Percentiles rank a stretch among this genome's conserved stretches.
Conservation (phyloP, 2,113 vertebrate genomes). For the Apus apus region DNA sequence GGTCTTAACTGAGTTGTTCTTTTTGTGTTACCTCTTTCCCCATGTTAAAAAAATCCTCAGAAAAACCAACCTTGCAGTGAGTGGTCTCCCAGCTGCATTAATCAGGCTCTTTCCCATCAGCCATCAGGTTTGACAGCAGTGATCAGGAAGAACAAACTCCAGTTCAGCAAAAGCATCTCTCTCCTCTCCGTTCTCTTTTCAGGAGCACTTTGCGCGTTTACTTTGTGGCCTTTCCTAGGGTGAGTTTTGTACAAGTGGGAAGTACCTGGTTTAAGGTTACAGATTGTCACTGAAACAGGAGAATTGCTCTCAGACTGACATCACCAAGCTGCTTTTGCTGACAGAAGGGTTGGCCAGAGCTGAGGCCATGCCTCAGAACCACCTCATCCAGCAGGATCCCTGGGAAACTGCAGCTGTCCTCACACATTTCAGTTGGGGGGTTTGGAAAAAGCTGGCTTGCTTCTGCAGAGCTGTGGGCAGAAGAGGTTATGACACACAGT, state of each 20-base stretch:
- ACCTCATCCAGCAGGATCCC: not conserved
- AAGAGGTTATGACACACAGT: not conserved
- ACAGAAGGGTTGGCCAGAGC: rapidly evolving
- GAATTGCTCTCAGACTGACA: not conserved
- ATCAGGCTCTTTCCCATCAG: not conserved
- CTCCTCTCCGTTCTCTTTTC: not conserved
- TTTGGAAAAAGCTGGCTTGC: not conserved
- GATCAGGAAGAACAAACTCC: not conserved
- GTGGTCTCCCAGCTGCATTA: not conserved
- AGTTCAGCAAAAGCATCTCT: not conserved
- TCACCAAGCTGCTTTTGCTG: not conserved
- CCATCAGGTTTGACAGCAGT: rapidly evolving
- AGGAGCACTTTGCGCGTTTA: not conserved
- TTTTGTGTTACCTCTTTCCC: not conserved
- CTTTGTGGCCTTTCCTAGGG: not conserved
- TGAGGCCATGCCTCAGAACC: not conserved
- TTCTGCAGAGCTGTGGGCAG: not conserved
- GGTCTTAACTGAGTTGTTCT: not conserved
- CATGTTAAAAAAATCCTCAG: not conserved
- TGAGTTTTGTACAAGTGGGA: not conserved
- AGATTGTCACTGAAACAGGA: not conserved
- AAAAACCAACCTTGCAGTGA: not conserved
- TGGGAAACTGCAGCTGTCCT: not conserved
- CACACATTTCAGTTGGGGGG: not conserved
- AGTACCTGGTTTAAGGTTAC: not conserved